Conservation (phyloP, 2,113 vertebrate genomes). For the Tiliqua scincoides region DNA sequence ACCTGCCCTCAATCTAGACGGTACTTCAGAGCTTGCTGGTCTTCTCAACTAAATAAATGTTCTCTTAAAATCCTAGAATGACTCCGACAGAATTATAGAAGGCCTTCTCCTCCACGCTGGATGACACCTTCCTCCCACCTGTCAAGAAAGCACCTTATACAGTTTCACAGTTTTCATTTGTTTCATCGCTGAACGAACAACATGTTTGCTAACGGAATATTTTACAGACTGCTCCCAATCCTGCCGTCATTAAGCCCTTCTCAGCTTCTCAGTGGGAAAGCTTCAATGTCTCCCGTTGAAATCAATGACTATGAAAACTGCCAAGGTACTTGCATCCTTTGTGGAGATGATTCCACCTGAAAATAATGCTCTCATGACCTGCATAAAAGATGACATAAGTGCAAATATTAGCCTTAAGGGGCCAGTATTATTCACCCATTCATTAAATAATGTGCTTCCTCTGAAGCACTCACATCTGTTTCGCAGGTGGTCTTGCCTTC, state of each 20-base stretch:
- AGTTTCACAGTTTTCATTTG: slow-evolving; percentile 63
- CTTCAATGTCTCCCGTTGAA: background rate
- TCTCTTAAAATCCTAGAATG: background rate
- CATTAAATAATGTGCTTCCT: background rate
- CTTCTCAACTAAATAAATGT: slow-evolving; percentile 37
- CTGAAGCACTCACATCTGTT: background rate
- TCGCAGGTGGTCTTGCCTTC: background rate
- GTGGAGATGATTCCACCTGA: background rate
- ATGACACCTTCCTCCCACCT: slow-evolving; percentile 55
- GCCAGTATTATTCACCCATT: background rate
- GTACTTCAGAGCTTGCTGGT: slow-evolving; percentile 61
- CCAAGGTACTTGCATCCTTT: background rate
- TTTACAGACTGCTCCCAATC: background rate
- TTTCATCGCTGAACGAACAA: slow-evolving; percentile 7
- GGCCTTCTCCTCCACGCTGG: slow-evolving; percentile 43
- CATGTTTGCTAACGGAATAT: slow-evolving; percentile 17
- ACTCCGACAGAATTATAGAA: background rate
- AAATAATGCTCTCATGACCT: background rate
- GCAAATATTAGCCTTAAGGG: slow-evolving; percentile 7
- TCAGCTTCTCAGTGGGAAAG: background rate
- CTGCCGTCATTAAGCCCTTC: background rate
- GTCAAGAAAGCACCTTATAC: slow-evolving; percentile 58
- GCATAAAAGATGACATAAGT: rapidly evolving
- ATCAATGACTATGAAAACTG: background rate
- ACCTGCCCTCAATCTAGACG: slow-evolving; percentile 8